A percentile compares a stretch with the other conserved stretches of the same genome.
phyloP scores from a whole-genome alignment of 2,797 vertebrate species.

The Apodemus agrarius region DNA sequence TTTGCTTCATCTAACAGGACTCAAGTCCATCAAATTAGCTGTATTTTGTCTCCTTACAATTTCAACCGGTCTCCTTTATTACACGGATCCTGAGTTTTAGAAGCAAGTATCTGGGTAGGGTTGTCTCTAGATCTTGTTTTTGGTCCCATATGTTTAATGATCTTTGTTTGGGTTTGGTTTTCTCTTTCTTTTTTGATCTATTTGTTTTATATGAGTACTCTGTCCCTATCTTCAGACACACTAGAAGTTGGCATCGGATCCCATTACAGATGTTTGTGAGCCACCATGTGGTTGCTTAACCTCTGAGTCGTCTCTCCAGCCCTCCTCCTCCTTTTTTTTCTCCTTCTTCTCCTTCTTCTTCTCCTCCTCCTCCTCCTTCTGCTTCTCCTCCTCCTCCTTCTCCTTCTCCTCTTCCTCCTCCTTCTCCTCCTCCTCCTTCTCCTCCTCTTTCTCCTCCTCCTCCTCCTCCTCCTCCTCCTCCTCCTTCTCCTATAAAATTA shows the following conservation, averaged over 20 bases:
- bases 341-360: background rate
- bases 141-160: background rate
- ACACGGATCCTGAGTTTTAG: background rate
- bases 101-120: background rate
- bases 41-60: background rate
- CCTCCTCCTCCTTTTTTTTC: background rate
- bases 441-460: no score
- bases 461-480: no score
- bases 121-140: background rate
- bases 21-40: background rate
- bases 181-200: background rate
- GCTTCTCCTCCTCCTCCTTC: no score
- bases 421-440: no score
- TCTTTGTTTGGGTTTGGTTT: background rate
- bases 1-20: background rate
- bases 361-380: background rate
- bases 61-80: background rate
- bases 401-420: no score
- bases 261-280: no score
- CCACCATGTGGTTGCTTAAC: no score
- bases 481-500: background rate
- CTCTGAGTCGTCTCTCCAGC: no score
- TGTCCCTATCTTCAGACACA: no score
- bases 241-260: no score
- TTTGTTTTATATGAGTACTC: no score